Conservation (phyloP, 1,140 invertebrate genomes). For the Acromyrmex charruanus region DNA sequence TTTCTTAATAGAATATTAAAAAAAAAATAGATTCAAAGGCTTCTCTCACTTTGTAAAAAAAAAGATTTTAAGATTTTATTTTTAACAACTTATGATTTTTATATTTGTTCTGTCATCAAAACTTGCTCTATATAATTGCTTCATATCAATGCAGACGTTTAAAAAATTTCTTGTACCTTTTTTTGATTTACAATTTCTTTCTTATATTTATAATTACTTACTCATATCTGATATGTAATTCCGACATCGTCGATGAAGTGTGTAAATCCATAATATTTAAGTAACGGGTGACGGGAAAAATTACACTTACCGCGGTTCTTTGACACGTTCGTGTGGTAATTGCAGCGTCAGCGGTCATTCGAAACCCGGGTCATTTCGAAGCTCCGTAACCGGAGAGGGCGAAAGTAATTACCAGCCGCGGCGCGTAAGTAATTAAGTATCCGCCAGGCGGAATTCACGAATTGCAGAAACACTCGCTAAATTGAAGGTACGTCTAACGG, state of each 20-base stretch:
- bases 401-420: conserved; percentile 75
- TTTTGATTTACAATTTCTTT: not conserved
- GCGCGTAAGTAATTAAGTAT: conserved; percentile 77
- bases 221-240: not conserved
- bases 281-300: conserved; percentile 10
- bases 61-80: not conserved
- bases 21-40: not conserved
- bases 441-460: conserved; percentile 66
- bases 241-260: not conserved
- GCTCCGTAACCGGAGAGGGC: conserved; percentile 62
- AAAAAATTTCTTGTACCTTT: too few relatives aligned
- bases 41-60: not conserved
- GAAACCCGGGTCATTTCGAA: conserved; percentile 59
- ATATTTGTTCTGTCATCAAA: not conserved
- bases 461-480: conserved; percentile 69
- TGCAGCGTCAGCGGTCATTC: conserved; percentile 68
- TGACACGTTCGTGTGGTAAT: conserved; percentile 61
- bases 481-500: conserved; percentile 66
- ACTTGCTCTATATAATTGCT: not conserved
- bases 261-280: conserved; percentile 31
- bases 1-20: not conserved
- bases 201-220: not conserved
- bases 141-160: not conserved
- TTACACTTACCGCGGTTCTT: conserved; percentile 8
- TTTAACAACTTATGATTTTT: not conserved